Percentiles rank a stretch among this genome's conserved stretches.
Conservation (phyloP, 92 coral and sea anemone species). For the Parazoanthus darwini region DNA sequence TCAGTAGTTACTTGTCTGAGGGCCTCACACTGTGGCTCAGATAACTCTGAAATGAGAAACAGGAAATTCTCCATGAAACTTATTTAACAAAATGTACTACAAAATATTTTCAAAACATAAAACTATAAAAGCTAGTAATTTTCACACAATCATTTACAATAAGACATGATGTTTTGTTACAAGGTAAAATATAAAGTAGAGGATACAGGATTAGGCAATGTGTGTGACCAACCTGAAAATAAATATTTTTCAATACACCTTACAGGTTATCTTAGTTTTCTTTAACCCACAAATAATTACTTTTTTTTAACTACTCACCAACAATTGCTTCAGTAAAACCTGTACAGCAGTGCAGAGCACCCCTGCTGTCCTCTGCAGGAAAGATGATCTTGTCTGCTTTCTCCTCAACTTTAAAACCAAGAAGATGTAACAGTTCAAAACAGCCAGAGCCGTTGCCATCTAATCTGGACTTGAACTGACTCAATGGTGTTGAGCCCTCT, state of each 20-base stretch:
- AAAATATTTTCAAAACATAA: not conserved
- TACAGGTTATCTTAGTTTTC: too few species aligned
- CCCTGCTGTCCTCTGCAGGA: slow-evolving; percentile 51
- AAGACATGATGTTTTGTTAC: too few species aligned
- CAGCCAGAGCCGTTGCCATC: slow-evolving; percentile 54
- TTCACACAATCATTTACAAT: too few species aligned
- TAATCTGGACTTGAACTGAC: slow-evolving; percentile 50
- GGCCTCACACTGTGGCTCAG: slow-evolving; percentile 71
- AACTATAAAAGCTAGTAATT: too few species aligned
- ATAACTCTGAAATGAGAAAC: slow-evolving; percentile 55
- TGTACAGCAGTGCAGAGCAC: slow-evolving; percentile 62
- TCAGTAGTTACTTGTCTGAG: slow-evolving; percentile 61
- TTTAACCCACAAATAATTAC: too few species aligned
- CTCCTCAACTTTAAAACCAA: slow-evolving; percentile 61
- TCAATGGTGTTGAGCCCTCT: slow-evolving; percentile 17
- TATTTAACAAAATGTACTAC: too few species aligned
- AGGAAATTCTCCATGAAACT: not conserved
- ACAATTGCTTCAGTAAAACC: slow-evolving; percentile 69
- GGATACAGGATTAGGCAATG: too few species aligned
- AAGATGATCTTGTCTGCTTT: slow-evolving; percentile 52
- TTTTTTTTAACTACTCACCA: slow-evolving; percentile 49
- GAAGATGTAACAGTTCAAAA: slow-evolving; percentile 54
- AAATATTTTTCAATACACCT: too few species aligned
- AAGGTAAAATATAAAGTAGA: too few species aligned
- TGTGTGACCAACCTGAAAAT: too few species aligned